Evolutionary conservation across 2,888 invertebrate genomes (phyloP).

Genomic region (Sphinx pinastri): DNA sequence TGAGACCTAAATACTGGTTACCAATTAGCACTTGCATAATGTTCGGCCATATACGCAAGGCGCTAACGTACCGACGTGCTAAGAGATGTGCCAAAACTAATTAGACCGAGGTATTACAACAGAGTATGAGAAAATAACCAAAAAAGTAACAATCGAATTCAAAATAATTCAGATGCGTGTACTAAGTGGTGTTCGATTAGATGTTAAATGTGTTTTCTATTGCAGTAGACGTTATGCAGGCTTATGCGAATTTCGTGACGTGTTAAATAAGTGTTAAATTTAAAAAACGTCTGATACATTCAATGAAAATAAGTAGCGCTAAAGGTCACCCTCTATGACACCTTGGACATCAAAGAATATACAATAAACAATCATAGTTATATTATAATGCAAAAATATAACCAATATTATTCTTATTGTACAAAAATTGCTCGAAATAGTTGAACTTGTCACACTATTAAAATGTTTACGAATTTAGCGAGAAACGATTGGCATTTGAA

Average conservation of each 20-base stretch:
- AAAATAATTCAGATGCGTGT: constrained; percentile 40
- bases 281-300: neutral
- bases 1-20: constrained; percentile 22
- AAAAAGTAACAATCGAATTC: constrained; percentile 61
- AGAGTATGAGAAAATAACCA: constrained; percentile 31
- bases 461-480: constrained; percentile 1
- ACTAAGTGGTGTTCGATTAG: constrained; percentile 38
- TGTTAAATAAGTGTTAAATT: no score
- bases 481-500: constrained; percentile 46
- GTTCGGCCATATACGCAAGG: constrained; percentile 6
- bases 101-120: constrained; percentile 64
- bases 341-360: neutral
- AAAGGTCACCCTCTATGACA: neutral
- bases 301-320: neutral
- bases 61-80: constrained; percentile 67
- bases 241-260: no score
- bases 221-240: neutral
- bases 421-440: neutral
- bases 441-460: constrained; percentile 15
- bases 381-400: no score
- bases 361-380: neutral
- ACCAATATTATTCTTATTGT: no score
- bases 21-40: constrained; percentile 59
- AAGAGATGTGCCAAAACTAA: constrained; percentile 65
- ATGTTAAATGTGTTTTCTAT: constrained; percentile 28